Conservation (phyloP, 2,888 invertebrate species). For the Colletes collaris region DNA sequence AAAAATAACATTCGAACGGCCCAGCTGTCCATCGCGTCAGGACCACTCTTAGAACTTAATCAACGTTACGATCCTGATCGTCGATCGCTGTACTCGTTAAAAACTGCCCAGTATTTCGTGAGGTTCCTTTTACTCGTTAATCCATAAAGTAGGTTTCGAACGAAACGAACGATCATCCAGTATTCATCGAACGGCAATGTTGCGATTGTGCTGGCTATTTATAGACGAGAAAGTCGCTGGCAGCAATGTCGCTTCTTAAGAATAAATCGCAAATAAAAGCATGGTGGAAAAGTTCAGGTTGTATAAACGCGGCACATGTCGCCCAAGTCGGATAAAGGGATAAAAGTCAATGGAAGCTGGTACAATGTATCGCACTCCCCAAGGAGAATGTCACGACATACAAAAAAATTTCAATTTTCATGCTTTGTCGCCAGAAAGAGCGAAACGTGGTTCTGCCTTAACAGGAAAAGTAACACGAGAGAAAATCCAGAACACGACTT, state of each 20-base stretch:
- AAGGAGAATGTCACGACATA: background rate
- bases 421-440: slow-evolving; percentile 1
- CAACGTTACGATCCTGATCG: too few relatives aligned
- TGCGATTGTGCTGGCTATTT: background rate
- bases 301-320: background rate
- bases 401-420: slow-evolving; percentile 15
- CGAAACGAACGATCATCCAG: slow-evolving; percentile 19
- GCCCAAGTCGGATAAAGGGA: slow-evolving; percentile 8
- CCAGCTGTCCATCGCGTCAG: background rate
- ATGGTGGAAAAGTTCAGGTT: background rate
- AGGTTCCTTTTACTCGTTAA: slow-evolving; percentile 22
- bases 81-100: too few relatives aligned
- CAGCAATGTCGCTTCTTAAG: slow-evolving; percentile 2
- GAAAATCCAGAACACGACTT: slow-evolving; percentile 17
- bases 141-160: slow-evolving; percentile 3
- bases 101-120: background rate
- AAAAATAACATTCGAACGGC: slow-evolving; percentile 48
- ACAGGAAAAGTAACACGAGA: slow-evolving; percentile 14
- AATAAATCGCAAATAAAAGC: background rate
- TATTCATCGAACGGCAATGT: slow-evolving; percentile 13
- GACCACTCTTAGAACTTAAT: too few relatives aligned
- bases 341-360: slow-evolving; percentile 21
- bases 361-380: background rate
- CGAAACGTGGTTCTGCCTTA: slow-evolving; percentile 12
- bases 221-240: background rate